Percentiles rank a stretch among this genome's conserved stretches.
Conservation (phyloP, 2,797 vertebrate species). For the Pseudomugil tenellus region DNA sequence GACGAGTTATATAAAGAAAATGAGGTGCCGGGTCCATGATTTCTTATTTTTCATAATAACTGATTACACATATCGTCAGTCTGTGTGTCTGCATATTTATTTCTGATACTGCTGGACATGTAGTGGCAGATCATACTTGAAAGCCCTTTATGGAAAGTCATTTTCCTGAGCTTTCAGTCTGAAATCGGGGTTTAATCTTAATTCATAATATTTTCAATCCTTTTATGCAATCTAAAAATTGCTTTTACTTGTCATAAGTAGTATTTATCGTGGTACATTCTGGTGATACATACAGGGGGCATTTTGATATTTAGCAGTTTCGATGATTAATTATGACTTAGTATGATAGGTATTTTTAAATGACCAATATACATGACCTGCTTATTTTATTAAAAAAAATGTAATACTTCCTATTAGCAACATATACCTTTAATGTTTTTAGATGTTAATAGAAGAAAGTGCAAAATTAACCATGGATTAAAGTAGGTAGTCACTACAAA, state of each 20-base stretch:
- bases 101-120: conserved; percentile 26
- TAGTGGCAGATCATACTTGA: conserved; percentile 11
- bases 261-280: not conserved
- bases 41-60: not conserved
- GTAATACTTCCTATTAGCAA: not conserved
- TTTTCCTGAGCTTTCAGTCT: not conserved
- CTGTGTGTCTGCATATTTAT: conserved; percentile 4
- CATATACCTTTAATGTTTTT: not conserved
- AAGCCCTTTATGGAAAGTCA: not conserved
- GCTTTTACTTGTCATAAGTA: not conserved
- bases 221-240: not conserved
- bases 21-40: conserved; percentile 18
- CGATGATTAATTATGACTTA: not conserved
- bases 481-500: no score
- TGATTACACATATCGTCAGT: conserved; percentile 41
- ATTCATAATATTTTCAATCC: not conserved
- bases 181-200: conserved; percentile 4
- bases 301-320: not conserved
- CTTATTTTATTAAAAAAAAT: not conserved
- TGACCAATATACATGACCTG: not conserved
- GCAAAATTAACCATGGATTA: no score
- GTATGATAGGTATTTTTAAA: not conserved
- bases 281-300: not conserved
- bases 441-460: no score
- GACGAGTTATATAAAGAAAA: conserved; percentile 8